Evolutionary conservation across 1,140 invertebrate species (phyloP).

Genomic region (Eurytemora carolleeae): DNA sequence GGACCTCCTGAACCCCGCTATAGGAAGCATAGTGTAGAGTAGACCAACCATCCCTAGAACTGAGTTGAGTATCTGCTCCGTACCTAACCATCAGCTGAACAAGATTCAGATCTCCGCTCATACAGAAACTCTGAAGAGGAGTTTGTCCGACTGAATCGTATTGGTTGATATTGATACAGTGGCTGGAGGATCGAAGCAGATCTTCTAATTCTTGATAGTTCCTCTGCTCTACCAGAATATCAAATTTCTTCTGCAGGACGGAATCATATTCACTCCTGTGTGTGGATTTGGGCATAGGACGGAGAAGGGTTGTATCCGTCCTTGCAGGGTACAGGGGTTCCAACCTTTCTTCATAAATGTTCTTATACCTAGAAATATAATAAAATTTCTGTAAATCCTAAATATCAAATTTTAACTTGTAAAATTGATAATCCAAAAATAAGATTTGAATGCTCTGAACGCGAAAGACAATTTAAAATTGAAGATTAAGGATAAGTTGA

Average conservation of each 20-base stretch:
- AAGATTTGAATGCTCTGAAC: too few relatives aligned
- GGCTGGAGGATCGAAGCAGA: constrained; percentile 1
- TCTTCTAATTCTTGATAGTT: background rate
- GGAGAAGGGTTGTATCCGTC: too few relatives aligned
- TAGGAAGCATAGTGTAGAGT: constrained; percentile 31
- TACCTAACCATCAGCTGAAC: constrained; percentile 31
- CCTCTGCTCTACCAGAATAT: background rate
- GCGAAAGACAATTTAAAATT: too few relatives aligned
- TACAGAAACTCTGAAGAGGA: constrained; percentile 28
- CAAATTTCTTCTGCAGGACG: background rate
- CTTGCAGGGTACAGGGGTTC: too few relatives aligned
- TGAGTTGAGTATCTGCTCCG: constrained; percentile 29
- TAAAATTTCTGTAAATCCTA: too few relatives aligned
- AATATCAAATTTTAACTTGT: too few relatives aligned
- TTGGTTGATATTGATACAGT: constrained; percentile 21
- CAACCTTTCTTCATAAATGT: too few relatives aligned
- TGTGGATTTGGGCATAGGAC: background rate
- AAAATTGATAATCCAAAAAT: too few relatives aligned
- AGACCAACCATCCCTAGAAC: constrained; percentile 32
- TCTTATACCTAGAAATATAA: too few relatives aligned
- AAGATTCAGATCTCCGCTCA: constrained; percentile 29
- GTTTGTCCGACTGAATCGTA: constrained; percentile 30
- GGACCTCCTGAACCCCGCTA: constrained; percentile 19
- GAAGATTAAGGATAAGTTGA: too few relatives aligned
- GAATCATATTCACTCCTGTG: background rate